These are phyloP conservation scores for Calliphora vicina DNA, from an alignment of 1,140 invertebrate species.

Conservation along the genomic window DNA sequence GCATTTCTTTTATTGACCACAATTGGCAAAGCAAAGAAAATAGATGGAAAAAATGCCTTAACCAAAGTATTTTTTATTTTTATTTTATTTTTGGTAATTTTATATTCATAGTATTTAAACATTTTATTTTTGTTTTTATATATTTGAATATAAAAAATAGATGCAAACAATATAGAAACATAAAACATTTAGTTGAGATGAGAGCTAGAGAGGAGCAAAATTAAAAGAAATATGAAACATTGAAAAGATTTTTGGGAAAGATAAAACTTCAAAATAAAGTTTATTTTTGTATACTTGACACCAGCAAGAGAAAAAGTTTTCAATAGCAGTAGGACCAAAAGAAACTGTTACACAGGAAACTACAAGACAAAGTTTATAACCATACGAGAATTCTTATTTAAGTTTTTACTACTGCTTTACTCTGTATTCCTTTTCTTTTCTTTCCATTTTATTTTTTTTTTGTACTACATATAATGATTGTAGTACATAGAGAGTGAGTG, in stretches of 20 bases:
- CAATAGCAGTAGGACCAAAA: background rate
- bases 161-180: background rate
- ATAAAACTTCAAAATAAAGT: background rate
- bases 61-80: too few relatives aligned
- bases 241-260: background rate
- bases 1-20: constrained; percentile 1
- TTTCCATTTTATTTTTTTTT: background rate
- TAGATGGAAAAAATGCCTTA: too few relatives aligned
- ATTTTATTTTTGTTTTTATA: too few relatives aligned
- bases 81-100: too few relatives aligned
- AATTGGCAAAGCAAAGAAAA: background rate
- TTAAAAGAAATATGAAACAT: background rate
- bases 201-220: too few relatives aligned
- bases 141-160: background rate
- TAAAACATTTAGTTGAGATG: background rate
- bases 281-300: background rate
- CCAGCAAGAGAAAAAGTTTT: background rate
- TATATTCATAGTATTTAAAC: too few relatives aligned
- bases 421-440: background rate
- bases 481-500: too few relatives aligned
- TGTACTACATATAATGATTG: background rate
- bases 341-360: background rate
- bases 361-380: constrained; percentile 4
- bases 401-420: background rate
- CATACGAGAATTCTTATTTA: background rate